Conservation (phyloP, 30 jellyfish, hydroid and myxozoan genomes). For the Pelagia noctiluca region DNA sequence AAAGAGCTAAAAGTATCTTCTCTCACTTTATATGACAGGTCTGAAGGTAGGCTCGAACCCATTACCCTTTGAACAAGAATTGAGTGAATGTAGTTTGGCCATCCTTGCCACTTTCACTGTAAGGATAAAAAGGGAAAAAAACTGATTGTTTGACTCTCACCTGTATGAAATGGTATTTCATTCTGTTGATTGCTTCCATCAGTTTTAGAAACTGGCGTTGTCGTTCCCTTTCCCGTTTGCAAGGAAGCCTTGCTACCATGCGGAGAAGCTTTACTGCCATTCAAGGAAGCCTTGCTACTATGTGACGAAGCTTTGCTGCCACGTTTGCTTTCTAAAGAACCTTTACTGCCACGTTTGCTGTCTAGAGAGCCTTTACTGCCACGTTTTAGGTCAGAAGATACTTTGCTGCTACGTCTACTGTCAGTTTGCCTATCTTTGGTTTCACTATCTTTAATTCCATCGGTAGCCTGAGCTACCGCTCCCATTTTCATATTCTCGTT, state of each 20-base stretch:
- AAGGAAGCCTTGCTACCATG: background rate
- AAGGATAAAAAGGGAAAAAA: constrained; percentile 12
- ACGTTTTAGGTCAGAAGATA: background rate
- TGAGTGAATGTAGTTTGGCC: no score
- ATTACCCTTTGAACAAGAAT: no score
- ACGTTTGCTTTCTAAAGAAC: background rate
- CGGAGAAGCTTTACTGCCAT: no score
- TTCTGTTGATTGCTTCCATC: background rate
- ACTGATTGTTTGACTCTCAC: background rate
- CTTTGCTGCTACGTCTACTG: background rate
- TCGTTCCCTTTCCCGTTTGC: no score
- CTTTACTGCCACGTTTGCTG: constrained; percentile 3
- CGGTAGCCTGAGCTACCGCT: no score
- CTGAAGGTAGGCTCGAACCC: no score
- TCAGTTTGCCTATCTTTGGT: no score
- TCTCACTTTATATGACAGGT: no score
- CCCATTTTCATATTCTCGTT: no score
- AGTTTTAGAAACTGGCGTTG: no score
- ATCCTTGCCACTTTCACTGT: constrained; percentile 20
- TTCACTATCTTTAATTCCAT: no score
- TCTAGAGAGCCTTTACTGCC: background rate
- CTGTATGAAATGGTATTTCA: background rate
- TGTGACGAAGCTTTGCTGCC: background rate
- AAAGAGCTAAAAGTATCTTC: no score
- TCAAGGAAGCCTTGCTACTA: background rate